These are phyloP conservation scores for Bombus soroeensis DNA, from an alignment of 1,140 invertebrate genomes.

Conservation along the genomic window DNA sequence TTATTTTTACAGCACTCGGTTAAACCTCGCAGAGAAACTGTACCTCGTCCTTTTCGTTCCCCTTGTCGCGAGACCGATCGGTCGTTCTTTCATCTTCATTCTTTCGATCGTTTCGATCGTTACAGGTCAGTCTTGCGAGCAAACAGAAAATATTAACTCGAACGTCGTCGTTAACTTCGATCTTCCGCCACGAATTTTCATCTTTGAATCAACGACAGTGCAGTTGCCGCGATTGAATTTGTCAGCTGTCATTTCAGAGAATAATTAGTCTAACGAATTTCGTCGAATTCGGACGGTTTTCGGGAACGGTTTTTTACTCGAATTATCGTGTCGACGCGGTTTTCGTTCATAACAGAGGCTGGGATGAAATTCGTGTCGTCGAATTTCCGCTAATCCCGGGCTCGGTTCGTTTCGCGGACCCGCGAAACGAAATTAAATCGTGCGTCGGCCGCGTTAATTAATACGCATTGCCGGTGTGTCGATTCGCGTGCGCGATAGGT, in stretches of 20 bases:
- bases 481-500: constrained; percentile 60
- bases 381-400: constrained; percentile 54
- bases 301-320: neutral
- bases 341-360: constrained; percentile 34
- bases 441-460: constrained; percentile 65
- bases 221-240: neutral
- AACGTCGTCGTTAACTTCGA: neutral
- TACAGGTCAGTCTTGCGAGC: neutral
- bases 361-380: constrained; percentile 50
- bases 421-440: constrained; percentile 68
- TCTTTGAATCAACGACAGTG: no score
- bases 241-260: neutral
- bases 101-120: neutral
- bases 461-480: constrained; percentile 64
- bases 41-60: constrained; percentile 58
- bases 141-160: neutral
- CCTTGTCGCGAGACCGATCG: constrained; percentile 15
- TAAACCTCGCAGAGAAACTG: constrained; percentile 64
- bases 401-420: constrained; percentile 26
- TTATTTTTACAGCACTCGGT: constrained; percentile 79
- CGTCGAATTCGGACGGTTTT: neutral
- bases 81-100: constrained; percentile 8
- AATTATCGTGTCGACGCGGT: neutral
- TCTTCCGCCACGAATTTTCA: neutral
- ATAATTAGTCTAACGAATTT: neutral